Conservation (phyloP, 2,888 invertebrate species). For the Homarus gammarus region DNA sequence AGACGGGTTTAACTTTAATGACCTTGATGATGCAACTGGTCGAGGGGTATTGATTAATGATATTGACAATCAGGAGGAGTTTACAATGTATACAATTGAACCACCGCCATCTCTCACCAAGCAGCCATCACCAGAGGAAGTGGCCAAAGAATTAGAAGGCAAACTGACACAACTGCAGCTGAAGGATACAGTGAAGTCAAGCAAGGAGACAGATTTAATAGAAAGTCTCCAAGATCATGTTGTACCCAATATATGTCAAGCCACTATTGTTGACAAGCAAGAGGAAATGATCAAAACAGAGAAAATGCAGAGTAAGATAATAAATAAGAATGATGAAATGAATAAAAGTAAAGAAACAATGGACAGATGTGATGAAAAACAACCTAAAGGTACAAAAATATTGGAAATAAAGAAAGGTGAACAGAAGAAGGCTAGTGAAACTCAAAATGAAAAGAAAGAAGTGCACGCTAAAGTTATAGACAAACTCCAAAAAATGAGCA, state of each 20-base stretch:
- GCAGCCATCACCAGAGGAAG: constrained; percentile 35
- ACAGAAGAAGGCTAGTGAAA: constrained; percentile 4
- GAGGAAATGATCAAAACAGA: background rate
- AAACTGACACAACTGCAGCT: constrained; percentile 41
- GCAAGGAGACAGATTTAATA: background rate
- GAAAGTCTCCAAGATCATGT: background rate
- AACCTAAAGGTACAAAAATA: background rate
- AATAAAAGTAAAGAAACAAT: background rate
- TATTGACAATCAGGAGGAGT: constrained; percentile 36
- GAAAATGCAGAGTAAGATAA: background rate
- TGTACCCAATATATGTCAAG: background rate
- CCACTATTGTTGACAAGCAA: background rate
- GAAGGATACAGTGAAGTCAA: background rate
- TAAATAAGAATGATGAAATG: background rate
- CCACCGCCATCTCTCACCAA: constrained; percentile 11
- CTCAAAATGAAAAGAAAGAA: background rate
- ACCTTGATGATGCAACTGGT: background rate
- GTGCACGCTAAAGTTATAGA: background rate
- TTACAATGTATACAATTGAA: constrained; percentile 32
- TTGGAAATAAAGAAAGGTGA: background rate
- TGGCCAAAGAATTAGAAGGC: constrained; percentile 38
- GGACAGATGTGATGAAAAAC: background rate
- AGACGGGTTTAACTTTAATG: constrained; percentile 21
- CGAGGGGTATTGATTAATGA: background rate
- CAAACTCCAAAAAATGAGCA: background rate